Evolutionary conservation across 2,888 invertebrate species (phyloP), one percentile per base, ranked within the genome.

Genomic region (Tachina fera): DNA sequence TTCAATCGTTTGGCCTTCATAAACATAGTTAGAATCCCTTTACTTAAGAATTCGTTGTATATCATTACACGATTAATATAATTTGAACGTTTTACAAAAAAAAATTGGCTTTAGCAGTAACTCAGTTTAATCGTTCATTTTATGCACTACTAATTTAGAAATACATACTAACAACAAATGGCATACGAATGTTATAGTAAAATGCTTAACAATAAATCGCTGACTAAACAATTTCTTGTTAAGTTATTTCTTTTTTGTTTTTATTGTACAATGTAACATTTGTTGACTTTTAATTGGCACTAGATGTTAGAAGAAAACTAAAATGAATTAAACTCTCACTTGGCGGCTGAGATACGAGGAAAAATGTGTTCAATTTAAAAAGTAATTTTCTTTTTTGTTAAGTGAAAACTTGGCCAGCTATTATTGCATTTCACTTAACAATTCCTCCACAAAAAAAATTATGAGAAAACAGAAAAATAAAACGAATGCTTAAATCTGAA

Each of bases 251-350:
- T 75, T 65, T n/a, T 47, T 4, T 47, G 19, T 47, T 22, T 58
- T 45, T 31, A 31, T 31, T 31, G 31, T 53, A 53, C 11, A 22
- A 19, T 16, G 53, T 16, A 56, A 14, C 19, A 39, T 56, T 63
- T 70, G 41, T 78, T 22, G 16, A n/a, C 19, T 70, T 70, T 78
- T 70, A 78, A 78, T 78, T 78, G 78, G 70, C 70, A 61, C 51
- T 75, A 65, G 41, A 70, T 70, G 70, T 78, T 51, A 41, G 10
- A 61, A 78, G 78, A 78, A 78, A 61, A 61, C 41, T 68, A 41
- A 56, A 75, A 81, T 75, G 68, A 70, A 81, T 61, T 63, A 53
- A 75, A 75, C 81, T 81, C 81, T 81, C 74, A 68, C 81, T 81
- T 51, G 61, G 39, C 51, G 49, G 49, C 41, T 63, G 9, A 31